Evolutionary conservation across 2,113 vertebrate genomes (phyloP), one percentile per base, ranked within the genome.

Genomic region (Oncorhynchus kisutch): DNA sequence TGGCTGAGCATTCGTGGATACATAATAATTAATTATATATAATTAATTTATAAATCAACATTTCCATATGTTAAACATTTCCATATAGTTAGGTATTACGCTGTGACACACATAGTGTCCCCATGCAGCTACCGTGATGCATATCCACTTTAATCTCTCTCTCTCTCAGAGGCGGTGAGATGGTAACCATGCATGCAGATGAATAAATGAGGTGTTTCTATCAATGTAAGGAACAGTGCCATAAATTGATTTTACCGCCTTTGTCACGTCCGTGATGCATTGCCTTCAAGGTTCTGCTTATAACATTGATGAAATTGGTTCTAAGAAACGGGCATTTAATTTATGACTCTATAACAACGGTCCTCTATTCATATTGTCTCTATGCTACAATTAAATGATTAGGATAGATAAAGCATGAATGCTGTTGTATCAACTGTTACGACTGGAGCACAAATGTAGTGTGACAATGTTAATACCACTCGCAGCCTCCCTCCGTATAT

Each of bases 271-370:
- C 31, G 70, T 78, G 84, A 86, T 84, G 71, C 75, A 88, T 84
- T 74, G 81, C 51, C 67, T 75, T 48, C 80, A 59, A 77, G 62
- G 75, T 84, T 67, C 78, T 57, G 18, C 77, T 84, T 60, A 67
- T 75, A 72, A 54, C 54, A 31, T 77, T 62, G 45, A 82, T 78
- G 69, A 80, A 81, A 81, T 75, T 70, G n/a, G 51, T 31, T 39
- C 29, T 67, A 77, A 82, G 79, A 85, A 88, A 87, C 70, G 59
- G 72, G 75, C 69, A 57, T 82, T 81, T 82, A 84, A 88, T 90
- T 90, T 88, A 88, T 85, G 84, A 80, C 82, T 83, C 79, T 74
- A 85, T 85, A 84, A 82, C 69, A 84, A 59, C n/a, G 70, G 66
- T n/a, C 62, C 77, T 74, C 77, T 75, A 76, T 85, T 87, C 80